Evolutionary conservation across 2,113 vertebrate genomes (phyloP).

Genomic region (Ahaetulla prasina): DNA sequence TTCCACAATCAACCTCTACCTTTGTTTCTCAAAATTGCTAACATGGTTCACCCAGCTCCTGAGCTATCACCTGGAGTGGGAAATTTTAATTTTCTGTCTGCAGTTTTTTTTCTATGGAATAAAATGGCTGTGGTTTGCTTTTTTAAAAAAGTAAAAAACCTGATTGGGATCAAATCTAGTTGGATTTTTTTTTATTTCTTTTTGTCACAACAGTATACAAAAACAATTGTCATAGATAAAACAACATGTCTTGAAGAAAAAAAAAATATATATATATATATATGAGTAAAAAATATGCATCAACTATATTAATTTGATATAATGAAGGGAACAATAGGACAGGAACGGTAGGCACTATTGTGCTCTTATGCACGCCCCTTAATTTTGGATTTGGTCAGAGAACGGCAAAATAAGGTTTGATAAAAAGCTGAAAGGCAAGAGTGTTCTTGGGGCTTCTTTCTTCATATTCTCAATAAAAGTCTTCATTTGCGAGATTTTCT

Average conservation of each 20-base stretch:
- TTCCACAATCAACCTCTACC: neutral
- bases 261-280: no score
- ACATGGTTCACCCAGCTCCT: neutral
- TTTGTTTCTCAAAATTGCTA: neutral
- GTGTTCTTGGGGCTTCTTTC: neutral
- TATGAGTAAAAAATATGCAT: no score
- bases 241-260: no score
- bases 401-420: neutral
- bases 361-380: no score
- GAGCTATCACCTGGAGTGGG: neutral
- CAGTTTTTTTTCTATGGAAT: neutral
- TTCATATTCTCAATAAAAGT: neutral
- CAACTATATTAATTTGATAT: no score
- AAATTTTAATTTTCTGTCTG: neutral
- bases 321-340: no score
- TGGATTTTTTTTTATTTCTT: no score
- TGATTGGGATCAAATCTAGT: neutral
- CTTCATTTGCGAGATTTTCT: neutral
- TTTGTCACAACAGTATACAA: no score
- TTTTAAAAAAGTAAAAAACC: neutral
- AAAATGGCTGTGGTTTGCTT: neutral
- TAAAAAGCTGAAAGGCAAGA: neutral
- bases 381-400: neutral
- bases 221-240: no score
- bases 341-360: no score